Conservation (phyloP, 2,797 vertebrate species). For the Alectoris magna region DNA sequence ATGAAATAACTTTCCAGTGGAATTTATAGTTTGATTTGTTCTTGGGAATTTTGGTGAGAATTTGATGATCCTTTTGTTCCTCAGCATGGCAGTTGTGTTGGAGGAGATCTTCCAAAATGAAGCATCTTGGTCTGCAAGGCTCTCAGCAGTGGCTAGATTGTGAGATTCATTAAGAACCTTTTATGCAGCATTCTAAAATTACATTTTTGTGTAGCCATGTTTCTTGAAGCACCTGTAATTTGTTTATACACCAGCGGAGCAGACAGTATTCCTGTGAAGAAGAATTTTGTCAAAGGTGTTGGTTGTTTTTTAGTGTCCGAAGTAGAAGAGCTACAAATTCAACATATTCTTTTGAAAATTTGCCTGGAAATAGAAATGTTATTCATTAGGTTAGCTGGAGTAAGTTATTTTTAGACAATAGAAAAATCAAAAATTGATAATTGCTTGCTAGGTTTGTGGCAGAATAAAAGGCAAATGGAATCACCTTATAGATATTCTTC, state of each 20-base stretch:
- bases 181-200: not conserved
- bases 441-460: not conserved
- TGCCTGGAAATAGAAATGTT: not conserved
- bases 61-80: not conserved
- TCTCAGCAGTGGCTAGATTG: not conserved
- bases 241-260: not conserved
- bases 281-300: not conserved
- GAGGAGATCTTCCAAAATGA: not conserved
- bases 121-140: not conserved
- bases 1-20: not conserved
- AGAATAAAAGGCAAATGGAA: not conserved
- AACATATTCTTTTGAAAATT: not conserved
- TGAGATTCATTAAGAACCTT: not conserved
- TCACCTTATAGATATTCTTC: not conserved
- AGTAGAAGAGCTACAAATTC: not conserved
- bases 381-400: not conserved
- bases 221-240: not conserved
- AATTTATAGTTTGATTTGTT: not conserved
- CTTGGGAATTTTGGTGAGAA: not conserved
- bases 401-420: not conserved
- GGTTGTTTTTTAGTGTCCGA: not conserved
- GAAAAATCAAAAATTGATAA: not conserved
- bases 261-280: not conserved
- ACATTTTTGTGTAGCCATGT: not conserved
- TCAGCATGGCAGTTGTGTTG: not conserved